Evolutionary conservation across 1,140 invertebrate genomes (phyloP).

Genomic region (Polypedilum vanderplanki): DNA sequence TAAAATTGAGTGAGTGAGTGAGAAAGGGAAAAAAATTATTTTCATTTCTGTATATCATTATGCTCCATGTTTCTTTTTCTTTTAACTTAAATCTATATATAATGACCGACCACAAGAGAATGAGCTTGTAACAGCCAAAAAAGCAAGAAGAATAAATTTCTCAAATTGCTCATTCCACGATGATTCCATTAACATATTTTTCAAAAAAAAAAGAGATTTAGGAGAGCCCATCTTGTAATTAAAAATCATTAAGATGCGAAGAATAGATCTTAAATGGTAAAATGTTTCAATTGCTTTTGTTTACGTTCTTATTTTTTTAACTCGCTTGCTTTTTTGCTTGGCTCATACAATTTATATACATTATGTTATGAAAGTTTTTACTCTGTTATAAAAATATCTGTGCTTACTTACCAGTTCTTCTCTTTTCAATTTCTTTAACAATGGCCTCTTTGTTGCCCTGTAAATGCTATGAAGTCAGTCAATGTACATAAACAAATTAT

Average conservation of each 20-base stretch:
- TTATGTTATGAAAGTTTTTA: not conserved
- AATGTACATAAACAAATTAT: constrained; percentile 26
- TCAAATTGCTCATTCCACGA: constrained; percentile 20
- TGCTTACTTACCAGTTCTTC: constrained; percentile 23
- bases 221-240: constrained; percentile 19
- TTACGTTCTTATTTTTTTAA: not conserved
- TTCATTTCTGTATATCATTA: constrained; percentile 20
- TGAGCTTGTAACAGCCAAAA: not conserved
- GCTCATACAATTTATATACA: not conserved
- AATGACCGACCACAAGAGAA: not conserved
- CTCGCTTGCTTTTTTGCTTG: not conserved
- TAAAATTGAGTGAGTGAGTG: too few species aligned
- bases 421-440: not conserved
- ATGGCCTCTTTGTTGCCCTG: constrained; percentile 8
- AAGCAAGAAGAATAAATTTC: not conserved
- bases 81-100: constrained; percentile 10
- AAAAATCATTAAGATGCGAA: constrained; percentile 24
- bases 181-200: constrained; percentile 28
- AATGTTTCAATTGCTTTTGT: constrained; percentile 24
- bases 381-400: not conserved
- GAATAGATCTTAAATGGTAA: constrained; percentile 22
- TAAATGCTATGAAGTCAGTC: not conserved
- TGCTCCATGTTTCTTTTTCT: not conserved
- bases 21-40: not conserved
- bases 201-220: not conserved